These are phyloP conservation scores for Drosophila micromelanica DNA, from an alignment of 1,140 invertebrate species.

Conservation along the genomic window DNA sequence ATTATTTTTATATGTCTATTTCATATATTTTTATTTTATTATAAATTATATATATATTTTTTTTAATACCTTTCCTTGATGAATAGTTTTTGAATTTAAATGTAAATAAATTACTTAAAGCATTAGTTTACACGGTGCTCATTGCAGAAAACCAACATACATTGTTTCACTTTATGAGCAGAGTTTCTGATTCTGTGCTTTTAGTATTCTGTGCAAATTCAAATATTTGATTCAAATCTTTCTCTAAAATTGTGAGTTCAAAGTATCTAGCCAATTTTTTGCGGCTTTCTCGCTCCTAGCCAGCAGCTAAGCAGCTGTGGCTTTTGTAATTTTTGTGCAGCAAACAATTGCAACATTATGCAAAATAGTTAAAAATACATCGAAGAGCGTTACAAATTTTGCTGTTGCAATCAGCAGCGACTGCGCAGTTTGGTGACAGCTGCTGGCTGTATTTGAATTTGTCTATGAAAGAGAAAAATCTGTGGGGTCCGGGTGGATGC, in stretches of 20 bases:
- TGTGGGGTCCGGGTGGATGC: background rate
- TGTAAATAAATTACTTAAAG: too few relatives aligned
- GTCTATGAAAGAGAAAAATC: background rate
- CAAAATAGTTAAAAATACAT: conserved; percentile 65
- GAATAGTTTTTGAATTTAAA: too few relatives aligned
- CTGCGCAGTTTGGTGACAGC: conserved; percentile 28
- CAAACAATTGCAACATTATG: conserved; percentile 40
- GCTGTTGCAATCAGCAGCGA: conserved; percentile 50
- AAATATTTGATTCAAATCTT: background rate
- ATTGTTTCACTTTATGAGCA: too few relatives aligned
- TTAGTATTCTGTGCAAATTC: too few relatives aligned
- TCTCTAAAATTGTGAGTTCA: background rate
- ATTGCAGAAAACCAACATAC: too few relatives aligned
- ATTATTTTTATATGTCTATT: too few relatives aligned
- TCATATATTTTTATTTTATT: too few relatives aligned
- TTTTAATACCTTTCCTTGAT: too few relatives aligned
- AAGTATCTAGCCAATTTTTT: conserved; percentile 11
- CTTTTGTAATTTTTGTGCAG: background rate
- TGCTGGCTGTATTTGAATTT: conserved; percentile 25
- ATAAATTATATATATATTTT: too few relatives aligned
- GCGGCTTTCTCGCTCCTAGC: background rate
- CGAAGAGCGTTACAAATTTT: conserved; percentile 61
- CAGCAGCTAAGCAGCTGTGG: conserved; percentile 7
- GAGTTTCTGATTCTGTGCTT: too few relatives aligned
- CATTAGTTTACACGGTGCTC: too few relatives aligned